Evolutionary conservation across 2,113 vertebrate species (phyloP).

Genomic region (Amblyopsis rosae): DNA sequence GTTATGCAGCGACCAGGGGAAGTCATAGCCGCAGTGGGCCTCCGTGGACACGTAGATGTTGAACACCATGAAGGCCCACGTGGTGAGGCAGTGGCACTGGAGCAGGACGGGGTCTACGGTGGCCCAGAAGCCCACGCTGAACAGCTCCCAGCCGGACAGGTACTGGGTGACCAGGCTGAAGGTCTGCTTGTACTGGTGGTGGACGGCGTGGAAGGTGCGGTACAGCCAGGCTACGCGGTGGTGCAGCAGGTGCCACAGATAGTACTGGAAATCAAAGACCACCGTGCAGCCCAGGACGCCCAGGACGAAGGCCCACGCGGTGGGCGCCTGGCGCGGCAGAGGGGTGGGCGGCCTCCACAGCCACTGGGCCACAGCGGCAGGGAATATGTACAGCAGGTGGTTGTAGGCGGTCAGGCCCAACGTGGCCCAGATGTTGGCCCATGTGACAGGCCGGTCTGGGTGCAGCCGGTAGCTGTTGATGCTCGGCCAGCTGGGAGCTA

Average conservation of each 20-base stretch:
- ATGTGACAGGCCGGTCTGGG: constrained; percentile 66
- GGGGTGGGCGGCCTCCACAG: constrained; percentile 77
- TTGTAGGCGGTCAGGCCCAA: constrained; percentile 76
- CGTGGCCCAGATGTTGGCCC: constrained; percentile 71
- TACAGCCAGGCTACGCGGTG: constrained; percentile 79
- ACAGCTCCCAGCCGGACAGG: constrained; percentile 80
- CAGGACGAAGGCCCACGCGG: constrained; percentile 70
- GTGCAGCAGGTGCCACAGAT: constrained; percentile 81
- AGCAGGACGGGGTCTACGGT: constrained; percentile 78
- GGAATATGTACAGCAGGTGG: constrained; percentile 80
- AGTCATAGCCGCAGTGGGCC: constrained; percentile 82
- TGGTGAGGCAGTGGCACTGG: constrained; percentile 79
- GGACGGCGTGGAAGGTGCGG: constrained; percentile 79
- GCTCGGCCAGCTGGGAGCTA: constrained; percentile 74
- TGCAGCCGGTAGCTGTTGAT: constrained; percentile 77
- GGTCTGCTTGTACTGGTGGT: constrained; percentile 79
- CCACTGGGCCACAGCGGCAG: constrained; percentile 78
- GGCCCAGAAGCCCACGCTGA: constrained; percentile 80
- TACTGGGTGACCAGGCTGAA: constrained; percentile 82
- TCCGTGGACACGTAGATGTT: constrained; percentile 80
- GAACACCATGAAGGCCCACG: constrained; percentile 82
- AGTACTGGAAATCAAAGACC: constrained; percentile 84
- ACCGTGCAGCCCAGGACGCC: constrained; percentile 79
- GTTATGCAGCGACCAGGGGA: constrained; percentile 79
- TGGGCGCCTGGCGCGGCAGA: constrained; percentile 71